Evolutionary conservation across 2,888 invertebrate species (phyloP).

Genomic region (Alloplasta piceator): DNA sequence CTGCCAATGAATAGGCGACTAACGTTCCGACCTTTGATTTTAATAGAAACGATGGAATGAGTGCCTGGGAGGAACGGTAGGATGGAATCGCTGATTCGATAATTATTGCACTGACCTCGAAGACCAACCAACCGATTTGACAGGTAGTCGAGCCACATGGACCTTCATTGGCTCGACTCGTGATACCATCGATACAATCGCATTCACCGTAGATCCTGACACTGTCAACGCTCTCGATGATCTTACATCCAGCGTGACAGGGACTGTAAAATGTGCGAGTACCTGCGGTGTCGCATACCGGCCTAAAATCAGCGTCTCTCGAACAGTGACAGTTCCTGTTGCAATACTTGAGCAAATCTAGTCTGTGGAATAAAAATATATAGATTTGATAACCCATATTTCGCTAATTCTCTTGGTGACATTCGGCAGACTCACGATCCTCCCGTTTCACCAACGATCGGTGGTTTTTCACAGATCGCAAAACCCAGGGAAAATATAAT

Average conservation of each 20-base stretch:
- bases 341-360: slow-evolving; percentile 83
- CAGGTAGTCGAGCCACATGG: slow-evolving; percentile 85
- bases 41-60: neutral
- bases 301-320: slow-evolving; percentile 85
- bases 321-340: slow-evolving; percentile 85
- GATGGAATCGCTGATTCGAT: neutral
- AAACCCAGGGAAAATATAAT: slow-evolving; percentile 84
- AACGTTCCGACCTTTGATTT: slow-evolving; percentile 81
- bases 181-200: slow-evolving; percentile 82
- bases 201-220: slow-evolving; percentile 84
- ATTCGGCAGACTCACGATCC: slow-evolving; percentile 77
- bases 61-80: neutral
- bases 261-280: slow-evolving; percentile 88
- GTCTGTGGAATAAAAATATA: slow-evolving; percentile 66
- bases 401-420: neutral
- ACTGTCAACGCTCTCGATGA: slow-evolving; percentile 82
- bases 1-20: slow-evolving; percentile 81
- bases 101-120: slow-evolving; percentile 74
- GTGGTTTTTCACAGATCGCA: slow-evolving; percentile 83
- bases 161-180: slow-evolving; percentile 84
- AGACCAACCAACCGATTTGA: slow-evolving; percentile 84
- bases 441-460: slow-evolving; percentile 84
- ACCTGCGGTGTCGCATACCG: slow-evolving; percentile 86
- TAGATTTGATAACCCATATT: neutral
- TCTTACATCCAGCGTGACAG: slow-evolving; percentile 89